Conservation (phyloP, 2,888 invertebrate genomes). For the Macrosiphum euphorbiae region DNA sequence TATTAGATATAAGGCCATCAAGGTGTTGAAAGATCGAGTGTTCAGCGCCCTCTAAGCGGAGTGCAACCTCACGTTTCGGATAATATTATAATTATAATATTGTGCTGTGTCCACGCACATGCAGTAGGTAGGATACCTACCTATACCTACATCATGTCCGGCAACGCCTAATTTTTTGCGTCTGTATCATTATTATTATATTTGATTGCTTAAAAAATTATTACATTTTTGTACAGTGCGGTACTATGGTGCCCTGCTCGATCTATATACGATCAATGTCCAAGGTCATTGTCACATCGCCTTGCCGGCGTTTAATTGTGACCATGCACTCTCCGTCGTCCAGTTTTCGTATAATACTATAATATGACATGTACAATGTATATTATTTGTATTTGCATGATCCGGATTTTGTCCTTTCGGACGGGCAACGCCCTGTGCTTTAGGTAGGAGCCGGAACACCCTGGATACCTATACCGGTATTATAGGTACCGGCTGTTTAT, state of each 20-base stretch:
- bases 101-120: neutral
- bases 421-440: neutral
- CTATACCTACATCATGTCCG: neutral
- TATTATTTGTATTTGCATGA: neutral
- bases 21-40: too few species aligned
- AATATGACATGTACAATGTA: neutral
- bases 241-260: neutral
- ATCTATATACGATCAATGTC: neutral
- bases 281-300: neutral
- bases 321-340: neutral
- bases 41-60: neutral
- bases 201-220: neutral
- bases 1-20: too few species aligned
- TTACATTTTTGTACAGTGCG: neutral
- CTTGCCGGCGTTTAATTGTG: neutral
- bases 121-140: neutral
- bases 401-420: conserved; percentile 8
- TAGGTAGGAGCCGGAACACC: neutral
- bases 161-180: conserved; percentile 7
- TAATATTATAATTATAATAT: neutral
- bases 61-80: neutral
- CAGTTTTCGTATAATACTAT: neutral
- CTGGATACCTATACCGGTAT: neutral
- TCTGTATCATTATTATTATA: neutral
- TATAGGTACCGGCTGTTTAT: neutral